A percentile compares a stretch with the other conserved stretches of the same genome.
Conservation (phyloP, 2,888 invertebrate species). For the Syritta pipiens region DNA sequence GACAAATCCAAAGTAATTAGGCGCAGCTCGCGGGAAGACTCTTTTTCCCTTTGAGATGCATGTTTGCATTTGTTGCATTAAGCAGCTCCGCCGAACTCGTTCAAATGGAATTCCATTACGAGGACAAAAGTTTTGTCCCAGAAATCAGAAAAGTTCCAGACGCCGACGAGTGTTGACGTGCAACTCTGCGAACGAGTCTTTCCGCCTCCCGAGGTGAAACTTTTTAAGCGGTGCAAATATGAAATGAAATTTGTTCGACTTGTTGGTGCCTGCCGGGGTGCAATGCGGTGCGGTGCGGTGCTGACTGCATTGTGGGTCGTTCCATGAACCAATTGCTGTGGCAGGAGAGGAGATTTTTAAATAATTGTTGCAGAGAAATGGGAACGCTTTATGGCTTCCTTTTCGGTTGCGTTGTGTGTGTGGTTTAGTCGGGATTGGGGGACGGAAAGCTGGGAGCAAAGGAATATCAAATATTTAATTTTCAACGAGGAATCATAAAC, state of each 20-base stretch:
- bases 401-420: too few species aligned
- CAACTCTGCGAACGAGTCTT: constrained; percentile 32
- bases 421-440: too few species aligned
- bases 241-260: constrained; percentile 51
- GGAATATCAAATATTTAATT: too few species aligned
- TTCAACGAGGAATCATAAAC: too few species aligned
- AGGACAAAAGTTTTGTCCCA: constrained; percentile 30
- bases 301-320: too few species aligned
- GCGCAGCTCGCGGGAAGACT: background rate
- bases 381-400: too few species aligned
- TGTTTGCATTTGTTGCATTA: constrained; percentile 36
- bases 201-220: constrained; percentile 22
- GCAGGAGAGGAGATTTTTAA: too few species aligned
- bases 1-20: constrained; percentile 10
- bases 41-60: constrained; percentile 21
- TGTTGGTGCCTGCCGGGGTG: too few species aligned
- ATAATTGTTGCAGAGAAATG: too few species aligned
- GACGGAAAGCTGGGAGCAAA: too few species aligned
- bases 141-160: constrained; percentile 48
- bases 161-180: constrained; percentile 14
- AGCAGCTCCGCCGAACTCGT: constrained; percentile 22
- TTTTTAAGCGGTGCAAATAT: constrained; percentile 57
- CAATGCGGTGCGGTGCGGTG: too few species aligned
- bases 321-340: too few species aligned
- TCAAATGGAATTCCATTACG: constrained; percentile 36